These are phyloP conservation scores for Oryzias sinensis DNA, from an alignment of 2,797 vertebrate species.

Conservation along the genomic window DNA sequence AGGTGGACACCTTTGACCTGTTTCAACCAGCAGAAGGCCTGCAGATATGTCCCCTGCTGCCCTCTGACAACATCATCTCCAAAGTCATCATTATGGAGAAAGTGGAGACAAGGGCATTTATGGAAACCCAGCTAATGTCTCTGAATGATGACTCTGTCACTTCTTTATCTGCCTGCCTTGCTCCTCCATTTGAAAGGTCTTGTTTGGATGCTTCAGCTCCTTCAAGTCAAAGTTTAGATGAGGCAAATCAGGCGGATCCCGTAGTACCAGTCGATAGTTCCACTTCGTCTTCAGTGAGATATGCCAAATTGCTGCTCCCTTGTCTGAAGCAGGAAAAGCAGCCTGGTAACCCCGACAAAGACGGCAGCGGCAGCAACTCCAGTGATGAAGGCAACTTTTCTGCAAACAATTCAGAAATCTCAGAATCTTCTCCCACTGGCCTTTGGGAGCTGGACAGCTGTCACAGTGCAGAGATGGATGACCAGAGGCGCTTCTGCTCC, in stretches of 20 bases:
- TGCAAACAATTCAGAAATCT: conserved; percentile 76
- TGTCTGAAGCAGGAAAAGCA: conserved; percentile 40
- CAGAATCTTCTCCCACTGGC: conserved; percentile 68
- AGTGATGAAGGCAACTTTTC: conserved; percentile 78
- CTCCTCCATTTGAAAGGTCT: conserved; percentile 8
- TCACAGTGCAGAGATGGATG: conserved; percentile 49
- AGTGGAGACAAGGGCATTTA: conserved; percentile 48
- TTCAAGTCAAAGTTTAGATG: conserved; percentile 5
- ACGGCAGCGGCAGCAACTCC: conserved; percentile 63
- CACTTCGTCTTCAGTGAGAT: conserved; percentile 77
- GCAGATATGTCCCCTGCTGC: conserved; percentile 77
- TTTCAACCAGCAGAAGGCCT: conserved; percentile 79
- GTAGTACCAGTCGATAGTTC: conserved; percentile 31
- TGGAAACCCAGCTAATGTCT: conserved; percentile 34
- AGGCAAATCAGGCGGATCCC: conserved; percentile 4
- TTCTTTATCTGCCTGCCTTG: conserved; percentile 14
- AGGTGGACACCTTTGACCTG: conserved; percentile 87
- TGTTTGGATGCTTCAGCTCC: conserved; percentile 28
- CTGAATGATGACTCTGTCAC: conserved; percentile 10
- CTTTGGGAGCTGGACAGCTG: conserved; percentile 80
- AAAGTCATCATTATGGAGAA: conserved; percentile 82
- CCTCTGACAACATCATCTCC: conserved; percentile 81
- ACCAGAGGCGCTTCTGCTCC: conserved; percentile 68
- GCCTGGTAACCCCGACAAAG: conserved; percentile 45
- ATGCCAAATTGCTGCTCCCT: conserved; percentile 75